A percentile compares a stretch with the other conserved stretches of the same genome.
These are phyloP conservation scores for Oplegnathus fasciatus DNA, from an alignment of 2,113 vertebrate species.

Conservation along the genomic window DNA sequence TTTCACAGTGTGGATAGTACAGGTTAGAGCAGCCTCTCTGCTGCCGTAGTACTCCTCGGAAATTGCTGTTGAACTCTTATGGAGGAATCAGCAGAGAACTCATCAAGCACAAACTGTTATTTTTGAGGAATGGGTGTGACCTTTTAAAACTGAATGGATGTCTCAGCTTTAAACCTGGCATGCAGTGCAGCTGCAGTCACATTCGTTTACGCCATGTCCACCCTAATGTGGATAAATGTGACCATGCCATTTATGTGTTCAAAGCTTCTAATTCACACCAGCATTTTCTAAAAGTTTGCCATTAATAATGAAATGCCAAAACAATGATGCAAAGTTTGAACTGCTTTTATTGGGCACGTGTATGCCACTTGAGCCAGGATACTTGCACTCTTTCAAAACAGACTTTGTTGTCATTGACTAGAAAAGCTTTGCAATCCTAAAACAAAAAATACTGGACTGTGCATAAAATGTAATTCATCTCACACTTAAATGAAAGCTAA, in stretches of 20 bases:
- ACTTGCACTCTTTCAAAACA: background rate
- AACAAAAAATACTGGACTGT: background rate
- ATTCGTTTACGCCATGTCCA: background rate
- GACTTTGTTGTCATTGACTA: background rate
- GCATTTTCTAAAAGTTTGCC: background rate
- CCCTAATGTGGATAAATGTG: constrained; percentile 4
- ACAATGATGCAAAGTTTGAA: background rate
- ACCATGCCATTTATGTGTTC: background rate
- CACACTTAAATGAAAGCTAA: constrained; percentile 8
- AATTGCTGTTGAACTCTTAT: constrained; percentile 7
- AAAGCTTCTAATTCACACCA: background rate
- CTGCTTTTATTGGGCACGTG: background rate
- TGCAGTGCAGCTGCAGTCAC: background rate
- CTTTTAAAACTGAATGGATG: constrained; percentile 42
- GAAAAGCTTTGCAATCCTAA: background rate
- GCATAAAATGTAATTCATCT: background rate
- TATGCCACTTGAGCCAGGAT: background rate
- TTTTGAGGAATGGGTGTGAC: constrained; percentile 34
- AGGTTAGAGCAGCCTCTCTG: constrained; percentile 20
- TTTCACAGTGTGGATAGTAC: background rate
- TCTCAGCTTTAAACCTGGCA: constrained; percentile 2
- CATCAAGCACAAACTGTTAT: background rate
- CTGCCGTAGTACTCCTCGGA: background rate
- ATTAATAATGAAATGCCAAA: constrained; percentile 8
- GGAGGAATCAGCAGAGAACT: constrained; percentile 8